phyloP scores from a whole-genome alignment of 2,888 invertebrate genomes.

The Orchestes rusci region DNA sequence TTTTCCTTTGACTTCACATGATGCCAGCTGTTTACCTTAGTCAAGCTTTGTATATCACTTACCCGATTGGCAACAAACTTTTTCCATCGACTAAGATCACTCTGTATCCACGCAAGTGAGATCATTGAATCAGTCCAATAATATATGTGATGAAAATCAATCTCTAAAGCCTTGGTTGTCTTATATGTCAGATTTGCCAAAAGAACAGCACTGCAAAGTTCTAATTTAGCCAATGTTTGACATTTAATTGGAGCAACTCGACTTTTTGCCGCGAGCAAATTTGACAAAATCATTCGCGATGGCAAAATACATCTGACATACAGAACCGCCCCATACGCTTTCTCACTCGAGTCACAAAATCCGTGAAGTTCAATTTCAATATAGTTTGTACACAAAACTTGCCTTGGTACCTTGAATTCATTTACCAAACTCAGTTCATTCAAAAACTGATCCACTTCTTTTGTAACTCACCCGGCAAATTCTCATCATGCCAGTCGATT shows the following conservation, averaged over 20 bases:
- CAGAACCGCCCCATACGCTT: not conserved
- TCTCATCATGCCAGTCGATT: not conserved
- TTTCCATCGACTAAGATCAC: not conserved
- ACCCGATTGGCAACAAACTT: not conserved
- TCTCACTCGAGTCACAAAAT: not conserved
- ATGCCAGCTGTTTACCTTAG: too few species aligned
- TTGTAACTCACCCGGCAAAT: not conserved
- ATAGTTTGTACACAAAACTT: not conserved
- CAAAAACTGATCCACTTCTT: not conserved
- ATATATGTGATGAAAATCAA: not conserved
- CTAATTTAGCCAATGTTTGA: not conserved
- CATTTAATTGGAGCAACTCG: not conserved
- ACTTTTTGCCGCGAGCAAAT: not conserved
- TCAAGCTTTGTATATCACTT: too few species aligned
- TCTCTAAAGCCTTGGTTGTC: not conserved
- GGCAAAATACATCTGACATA: not conserved
- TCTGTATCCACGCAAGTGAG: not conserved
- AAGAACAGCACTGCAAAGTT: not conserved
- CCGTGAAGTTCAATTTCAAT: not conserved
- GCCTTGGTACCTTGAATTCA: not conserved
- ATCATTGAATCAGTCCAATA: not conserved
- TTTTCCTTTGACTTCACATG: not conserved
- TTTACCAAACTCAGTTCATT: not conserved
- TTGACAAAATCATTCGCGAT: not conserved
- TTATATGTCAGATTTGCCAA: conserved; percentile 1